phyloP scores from a whole-genome alignment of 2,797 vertebrate species.

The Gobionotothen gibberifrons region DNA sequence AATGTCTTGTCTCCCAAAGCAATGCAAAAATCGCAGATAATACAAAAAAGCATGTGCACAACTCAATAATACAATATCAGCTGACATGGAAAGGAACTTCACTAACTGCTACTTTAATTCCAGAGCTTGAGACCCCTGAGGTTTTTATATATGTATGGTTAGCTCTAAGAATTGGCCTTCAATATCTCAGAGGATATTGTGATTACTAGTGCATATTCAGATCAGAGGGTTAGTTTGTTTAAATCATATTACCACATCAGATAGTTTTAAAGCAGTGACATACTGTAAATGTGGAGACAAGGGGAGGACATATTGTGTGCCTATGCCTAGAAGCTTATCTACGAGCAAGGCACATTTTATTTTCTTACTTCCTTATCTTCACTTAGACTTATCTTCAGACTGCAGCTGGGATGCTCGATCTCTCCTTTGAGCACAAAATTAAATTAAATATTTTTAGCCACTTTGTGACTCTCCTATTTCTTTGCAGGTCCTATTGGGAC shows the following conservation, averaged over 20 bases:
- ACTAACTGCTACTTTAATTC: neutral
- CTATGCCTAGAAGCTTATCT: no score
- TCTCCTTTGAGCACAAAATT: neutral
- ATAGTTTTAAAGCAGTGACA: neutral
- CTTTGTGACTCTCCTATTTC: neutral
- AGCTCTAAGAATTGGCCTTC: neutral
- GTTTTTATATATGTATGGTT: no score
- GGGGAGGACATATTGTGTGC: neutral
- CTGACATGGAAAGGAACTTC: neutral
- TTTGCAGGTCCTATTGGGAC: slow-evolving; percentile 79
- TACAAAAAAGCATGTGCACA: neutral
- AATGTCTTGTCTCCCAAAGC: no score
- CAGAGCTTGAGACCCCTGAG: neutral
- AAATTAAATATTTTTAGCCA: neutral
- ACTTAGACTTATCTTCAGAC: neutral
- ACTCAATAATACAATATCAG: neutral
- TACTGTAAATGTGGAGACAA: neutral
- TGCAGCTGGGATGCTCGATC: neutral
- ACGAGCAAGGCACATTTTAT: neutral
- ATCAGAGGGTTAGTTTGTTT: neutral
- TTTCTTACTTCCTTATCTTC: no score
- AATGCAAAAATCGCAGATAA: no score
- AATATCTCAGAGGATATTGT: neutral
- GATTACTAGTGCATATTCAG: neutral
- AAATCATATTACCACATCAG: neutral